These are phyloP conservation scores for Syrrhaptes paradoxus DNA, from an alignment of 2,113 vertebrate species.

Conservation along the genomic window DNA sequence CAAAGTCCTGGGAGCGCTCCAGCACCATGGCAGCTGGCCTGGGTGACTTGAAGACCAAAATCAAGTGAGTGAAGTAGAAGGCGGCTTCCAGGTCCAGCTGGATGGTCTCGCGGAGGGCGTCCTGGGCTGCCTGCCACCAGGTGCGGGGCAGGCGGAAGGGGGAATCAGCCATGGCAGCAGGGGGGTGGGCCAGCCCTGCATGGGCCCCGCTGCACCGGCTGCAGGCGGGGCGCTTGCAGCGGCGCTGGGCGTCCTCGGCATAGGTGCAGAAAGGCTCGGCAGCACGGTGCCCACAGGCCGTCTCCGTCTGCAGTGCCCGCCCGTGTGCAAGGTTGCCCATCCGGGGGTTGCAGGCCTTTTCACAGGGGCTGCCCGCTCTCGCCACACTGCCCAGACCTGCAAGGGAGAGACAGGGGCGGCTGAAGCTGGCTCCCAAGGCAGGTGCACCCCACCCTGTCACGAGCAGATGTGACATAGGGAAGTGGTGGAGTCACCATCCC, in stretches of 20 bases:
- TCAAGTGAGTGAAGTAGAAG: constrained; percentile 97
- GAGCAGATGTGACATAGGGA: not conserved
- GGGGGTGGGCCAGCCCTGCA: constrained; percentile 80
- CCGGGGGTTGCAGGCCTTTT: constrained; percentile 92
- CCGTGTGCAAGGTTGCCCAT: constrained; percentile 93
- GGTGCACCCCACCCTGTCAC: fast-evolving
- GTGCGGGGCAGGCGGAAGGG: constrained; percentile 91
- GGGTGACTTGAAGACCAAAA: constrained; percentile 92
- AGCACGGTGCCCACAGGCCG: constrained; percentile 81
- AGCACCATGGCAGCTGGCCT: constrained; percentile 92
- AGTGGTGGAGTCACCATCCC: too few species aligned
- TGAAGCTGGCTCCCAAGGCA: fast-evolving
- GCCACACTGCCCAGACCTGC: constrained; percentile 67
- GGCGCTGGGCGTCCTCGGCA: constrained; percentile 66
- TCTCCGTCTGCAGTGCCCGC: constrained; percentile 84
- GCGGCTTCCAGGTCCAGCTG: constrained; percentile 90
- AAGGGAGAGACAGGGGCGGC: not conserved
- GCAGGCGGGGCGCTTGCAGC: constrained; percentile 77
- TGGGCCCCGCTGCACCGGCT: constrained; percentile 82
- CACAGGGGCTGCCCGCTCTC: constrained; percentile 79
- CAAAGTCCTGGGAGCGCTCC: constrained; percentile 94
- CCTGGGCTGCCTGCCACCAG: constrained; percentile 94
- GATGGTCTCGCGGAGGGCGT: constrained; percentile 80
- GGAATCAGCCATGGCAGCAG: constrained; percentile 92
- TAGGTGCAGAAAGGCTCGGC: constrained; percentile 85